Evolutionary conservation across 2,888 invertebrate genomes (phyloP).

Genomic region (Lasioglossum calceatum): DNA sequence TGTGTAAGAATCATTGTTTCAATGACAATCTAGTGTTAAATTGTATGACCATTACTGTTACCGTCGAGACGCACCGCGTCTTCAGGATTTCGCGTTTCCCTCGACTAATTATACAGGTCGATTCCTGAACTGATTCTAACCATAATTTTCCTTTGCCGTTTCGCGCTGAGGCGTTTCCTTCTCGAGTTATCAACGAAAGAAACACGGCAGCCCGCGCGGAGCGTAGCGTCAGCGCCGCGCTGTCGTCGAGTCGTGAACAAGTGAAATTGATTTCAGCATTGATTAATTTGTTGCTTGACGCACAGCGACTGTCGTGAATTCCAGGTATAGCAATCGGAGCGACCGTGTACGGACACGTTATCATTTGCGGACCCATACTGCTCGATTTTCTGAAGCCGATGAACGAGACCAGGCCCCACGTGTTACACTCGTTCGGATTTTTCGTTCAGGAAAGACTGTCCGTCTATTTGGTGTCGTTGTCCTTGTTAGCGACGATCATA

Average conservation of each 20-base stretch:
- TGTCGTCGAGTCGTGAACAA: no score
- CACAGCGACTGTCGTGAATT: not conserved
- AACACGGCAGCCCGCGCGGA: no score
- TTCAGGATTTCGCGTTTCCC: not conserved
- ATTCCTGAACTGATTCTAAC: no score
- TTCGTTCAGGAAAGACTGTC: not conserved
- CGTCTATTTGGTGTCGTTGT: not conserved
- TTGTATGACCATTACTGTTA: not conserved
- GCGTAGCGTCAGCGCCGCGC: no score
- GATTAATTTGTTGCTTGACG: no score
- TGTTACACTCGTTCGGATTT: not conserved
- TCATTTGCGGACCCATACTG: not conserved
- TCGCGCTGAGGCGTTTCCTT: no score
- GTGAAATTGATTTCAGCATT: no score
- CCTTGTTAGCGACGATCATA: not conserved
- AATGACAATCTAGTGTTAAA: not conserved
- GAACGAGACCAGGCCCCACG: not conserved
- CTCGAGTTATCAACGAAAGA: no score
- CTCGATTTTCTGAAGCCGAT: not conserved
- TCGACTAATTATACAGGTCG: not conserved
- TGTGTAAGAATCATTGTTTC: slow-evolving; percentile 1
- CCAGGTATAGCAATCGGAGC: not conserved
- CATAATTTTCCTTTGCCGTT: no score
- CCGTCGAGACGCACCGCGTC: not conserved
- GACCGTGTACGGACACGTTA: not conserved